Conservation (phyloP, 2,888 invertebrate species). For the Tortricodes alternella region DNA sequence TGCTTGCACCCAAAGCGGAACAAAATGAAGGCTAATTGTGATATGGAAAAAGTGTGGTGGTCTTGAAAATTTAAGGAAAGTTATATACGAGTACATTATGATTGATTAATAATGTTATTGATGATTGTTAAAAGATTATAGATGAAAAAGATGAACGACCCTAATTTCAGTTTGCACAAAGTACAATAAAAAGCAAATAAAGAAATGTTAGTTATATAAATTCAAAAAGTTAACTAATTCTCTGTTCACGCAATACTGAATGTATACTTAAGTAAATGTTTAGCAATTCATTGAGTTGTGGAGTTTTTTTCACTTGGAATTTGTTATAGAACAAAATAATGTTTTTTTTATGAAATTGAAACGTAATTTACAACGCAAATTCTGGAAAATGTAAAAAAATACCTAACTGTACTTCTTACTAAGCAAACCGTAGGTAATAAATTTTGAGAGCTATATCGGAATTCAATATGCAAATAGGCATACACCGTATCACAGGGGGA, state of each 20-base stretch:
- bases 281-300: not conserved
- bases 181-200: too few species aligned
- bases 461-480: conserved; percentile 75
- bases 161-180: too few species aligned
- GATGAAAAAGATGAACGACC: too few species aligned
- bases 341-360: not conserved
- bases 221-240: not conserved
- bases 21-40: not conserved
- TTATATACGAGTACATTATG: too few species aligned
- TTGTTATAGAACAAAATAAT: not conserved
- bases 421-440: conserved; percentile 59
- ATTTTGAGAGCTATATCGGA: conserved; percentile 70
- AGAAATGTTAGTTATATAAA: not conserved
- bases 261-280: not conserved
- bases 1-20: conserved; percentile 4
- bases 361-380: not conserved
- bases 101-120: too few species aligned
- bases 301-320: not conserved
- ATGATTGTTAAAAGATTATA: too few species aligned
- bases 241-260: not conserved
- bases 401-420: too few species aligned
- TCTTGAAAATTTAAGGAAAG: too few species aligned
- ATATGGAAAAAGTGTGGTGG: too few species aligned
- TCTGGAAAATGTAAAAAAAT: not conserved
- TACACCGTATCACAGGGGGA: conserved; percentile 71